phyloP scores from a whole-genome alignment of 2,888 invertebrate species.

The Sinotaia quadrata region DNA sequence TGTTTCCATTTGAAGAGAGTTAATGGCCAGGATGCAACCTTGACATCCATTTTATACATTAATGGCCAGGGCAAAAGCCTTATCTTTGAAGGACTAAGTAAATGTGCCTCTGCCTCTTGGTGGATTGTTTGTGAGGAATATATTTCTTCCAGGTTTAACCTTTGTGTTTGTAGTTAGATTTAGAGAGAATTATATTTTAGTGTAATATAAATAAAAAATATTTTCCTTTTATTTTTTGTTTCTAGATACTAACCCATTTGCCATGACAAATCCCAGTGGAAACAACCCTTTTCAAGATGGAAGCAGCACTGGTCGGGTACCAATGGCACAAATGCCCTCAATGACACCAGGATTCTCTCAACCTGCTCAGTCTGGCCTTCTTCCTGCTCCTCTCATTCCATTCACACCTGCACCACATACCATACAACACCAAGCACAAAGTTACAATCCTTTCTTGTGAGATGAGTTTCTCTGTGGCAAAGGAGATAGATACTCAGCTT shows the following conservation, averaged over 20 bases:
- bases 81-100: too few species aligned
- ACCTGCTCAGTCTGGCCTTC: conserved; percentile 48
- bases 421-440: conserved; percentile 49
- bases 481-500: background rate
- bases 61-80: too few species aligned
- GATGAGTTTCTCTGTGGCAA: conserved; percentile 13
- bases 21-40: too few species aligned
- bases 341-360: conserved; percentile 57
- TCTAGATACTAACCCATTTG: conserved; percentile 65
- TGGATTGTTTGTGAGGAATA: too few species aligned
- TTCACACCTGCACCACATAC: conserved; percentile 41
- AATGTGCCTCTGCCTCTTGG: too few species aligned
- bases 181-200: too few species aligned
- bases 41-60: too few species aligned
- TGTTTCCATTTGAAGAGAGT: too few species aligned
- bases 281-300: conserved; percentile 67
- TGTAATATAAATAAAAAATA: background rate
- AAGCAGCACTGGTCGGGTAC: conserved; percentile 53
- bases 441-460: conserved; percentile 66
- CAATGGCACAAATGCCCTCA: conserved; percentile 64
- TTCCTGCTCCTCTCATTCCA: conserved; percentile 62
- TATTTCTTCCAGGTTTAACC: too few species aligned
- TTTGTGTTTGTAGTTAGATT: too few species aligned
- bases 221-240: background rate
- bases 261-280: conserved; percentile 43